Evolutionary conservation across 2,113 vertebrate genomes (phyloP).

Genomic region (Microtus pennsylvanicus): DNA sequence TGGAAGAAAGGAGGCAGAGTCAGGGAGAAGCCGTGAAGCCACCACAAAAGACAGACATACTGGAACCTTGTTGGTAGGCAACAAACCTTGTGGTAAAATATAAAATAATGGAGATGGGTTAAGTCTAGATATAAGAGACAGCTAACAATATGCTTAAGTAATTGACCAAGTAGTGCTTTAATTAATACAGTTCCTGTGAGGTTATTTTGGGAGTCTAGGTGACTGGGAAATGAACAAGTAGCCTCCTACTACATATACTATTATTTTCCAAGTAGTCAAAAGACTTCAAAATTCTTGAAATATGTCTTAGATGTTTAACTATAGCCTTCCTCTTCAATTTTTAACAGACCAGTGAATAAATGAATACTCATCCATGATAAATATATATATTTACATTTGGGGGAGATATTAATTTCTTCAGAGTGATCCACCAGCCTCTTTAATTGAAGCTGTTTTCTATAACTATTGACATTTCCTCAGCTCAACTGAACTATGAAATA

Average conservation of each 20-base stretch:
- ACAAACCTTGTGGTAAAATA: no score
- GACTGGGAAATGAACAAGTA: no score
- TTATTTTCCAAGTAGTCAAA: conserved; percentile 20
- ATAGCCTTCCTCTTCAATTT: not conserved
- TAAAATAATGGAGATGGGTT: no score
- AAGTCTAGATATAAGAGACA: no score
- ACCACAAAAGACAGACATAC: no score
- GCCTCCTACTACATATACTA: not conserved
- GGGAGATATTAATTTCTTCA: not conserved
- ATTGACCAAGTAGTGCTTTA: no score
- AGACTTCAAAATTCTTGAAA: conserved; percentile 45
- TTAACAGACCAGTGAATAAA: not conserved
- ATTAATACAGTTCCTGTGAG: no score
- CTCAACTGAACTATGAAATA: conserved; percentile 25
- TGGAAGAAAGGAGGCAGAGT: no score
- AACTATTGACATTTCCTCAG: conserved; percentile 44
- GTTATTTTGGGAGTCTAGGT: no score
- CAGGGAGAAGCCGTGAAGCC: no score
- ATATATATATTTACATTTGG: not conserved
- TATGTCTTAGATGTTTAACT: not conserved
- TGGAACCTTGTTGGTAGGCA: no score
- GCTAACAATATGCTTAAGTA: no score
- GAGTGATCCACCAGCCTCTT: not conserved
- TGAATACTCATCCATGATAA: not conserved
- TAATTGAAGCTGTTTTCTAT: conserved; percentile 16